phyloP scores from a whole-genome alignment of 2,113 vertebrate species.

The Meriones unguiculatus region DNA sequence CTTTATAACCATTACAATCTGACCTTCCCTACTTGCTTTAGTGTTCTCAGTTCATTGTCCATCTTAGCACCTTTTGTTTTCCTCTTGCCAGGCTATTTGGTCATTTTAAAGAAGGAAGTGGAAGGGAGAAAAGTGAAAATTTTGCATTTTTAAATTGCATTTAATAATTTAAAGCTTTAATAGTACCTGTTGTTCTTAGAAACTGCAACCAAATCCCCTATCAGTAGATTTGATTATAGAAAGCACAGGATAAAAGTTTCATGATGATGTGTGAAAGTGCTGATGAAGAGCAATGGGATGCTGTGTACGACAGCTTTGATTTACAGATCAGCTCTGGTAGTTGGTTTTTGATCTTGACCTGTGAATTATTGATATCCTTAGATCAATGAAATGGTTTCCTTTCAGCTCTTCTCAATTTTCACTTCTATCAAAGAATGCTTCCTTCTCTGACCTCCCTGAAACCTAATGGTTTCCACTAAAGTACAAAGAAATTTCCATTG shows the following conservation, averaged over 20 bases:
- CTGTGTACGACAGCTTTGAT: constrained; percentile 19
- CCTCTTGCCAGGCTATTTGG: not conserved
- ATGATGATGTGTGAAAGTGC: constrained; percentile 48
- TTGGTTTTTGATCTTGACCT: constrained; percentile 33
- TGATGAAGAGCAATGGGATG: not conserved
- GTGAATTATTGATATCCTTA: constrained; percentile 70
- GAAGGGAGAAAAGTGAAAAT: not conserved
- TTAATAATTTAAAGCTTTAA: constrained; percentile 67
- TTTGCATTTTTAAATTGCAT: constrained; percentile 48
- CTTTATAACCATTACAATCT: not conserved
- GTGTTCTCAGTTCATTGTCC: not conserved
- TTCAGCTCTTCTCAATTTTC: constrained; percentile 50
- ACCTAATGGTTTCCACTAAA: not conserved
- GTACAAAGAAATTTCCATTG: not conserved
- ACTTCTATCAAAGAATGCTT: not conserved
- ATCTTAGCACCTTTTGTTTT: not conserved
- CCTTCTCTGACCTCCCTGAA: constrained; percentile 49
- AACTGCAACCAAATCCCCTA: not conserved
- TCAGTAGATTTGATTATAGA: constrained; percentile 52
- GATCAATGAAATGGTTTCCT: constrained; percentile 62
- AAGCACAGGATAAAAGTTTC: constrained; percentile 5
- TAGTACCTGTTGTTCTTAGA: constrained; percentile 29
- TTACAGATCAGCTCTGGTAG: constrained; percentile 10
- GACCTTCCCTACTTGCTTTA: not conserved
- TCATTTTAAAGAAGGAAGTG: not conserved